A percentile compares a stretch with the other conserved stretches of the same genome.
phyloP scores from a whole-genome alignment of 2,888 invertebrate species.

The Meliscaeva auricollis region DNA sequence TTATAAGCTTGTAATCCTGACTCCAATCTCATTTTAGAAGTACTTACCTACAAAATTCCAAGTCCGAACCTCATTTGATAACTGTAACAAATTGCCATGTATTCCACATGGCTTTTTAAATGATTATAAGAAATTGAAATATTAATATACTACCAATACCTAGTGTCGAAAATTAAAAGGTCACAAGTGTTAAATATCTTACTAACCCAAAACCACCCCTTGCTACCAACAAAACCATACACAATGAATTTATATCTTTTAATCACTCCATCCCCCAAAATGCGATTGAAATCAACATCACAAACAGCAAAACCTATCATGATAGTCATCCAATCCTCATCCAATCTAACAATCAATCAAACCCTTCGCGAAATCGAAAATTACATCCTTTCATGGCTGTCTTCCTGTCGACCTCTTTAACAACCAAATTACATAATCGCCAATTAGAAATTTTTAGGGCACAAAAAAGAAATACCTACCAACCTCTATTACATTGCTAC shows the following conservation, averaged over 20 bases:
- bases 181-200: no score
- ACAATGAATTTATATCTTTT: background rate
- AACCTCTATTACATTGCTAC: constrained; percentile 6
- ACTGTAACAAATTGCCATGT: no score
- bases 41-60: no score
- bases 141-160: no score
- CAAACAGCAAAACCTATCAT: constrained; percentile 9
- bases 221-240: background rate
- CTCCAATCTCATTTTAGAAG: no score
- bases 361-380: constrained; percentile 39
- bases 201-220: background rate
- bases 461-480: constrained; percentile 31
- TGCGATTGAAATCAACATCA: constrained; percentile 24
- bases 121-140: no score
- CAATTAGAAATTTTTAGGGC: constrained; percentile 67
- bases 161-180: no score
- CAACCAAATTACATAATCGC: constrained; percentile 64
- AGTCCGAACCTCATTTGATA: no score
- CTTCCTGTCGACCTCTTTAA: constrained; percentile 34
- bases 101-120: no score
- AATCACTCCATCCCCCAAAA: constrained; percentile 25
- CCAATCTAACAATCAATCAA: constrained; percentile 56
- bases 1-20: no score
- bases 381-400: constrained; percentile 35
- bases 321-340: constrained; percentile 13